These are phyloP conservation scores for Cheilosia soror DNA, from an alignment of 2,888 invertebrate genomes.

Conservation along the genomic window DNA sequence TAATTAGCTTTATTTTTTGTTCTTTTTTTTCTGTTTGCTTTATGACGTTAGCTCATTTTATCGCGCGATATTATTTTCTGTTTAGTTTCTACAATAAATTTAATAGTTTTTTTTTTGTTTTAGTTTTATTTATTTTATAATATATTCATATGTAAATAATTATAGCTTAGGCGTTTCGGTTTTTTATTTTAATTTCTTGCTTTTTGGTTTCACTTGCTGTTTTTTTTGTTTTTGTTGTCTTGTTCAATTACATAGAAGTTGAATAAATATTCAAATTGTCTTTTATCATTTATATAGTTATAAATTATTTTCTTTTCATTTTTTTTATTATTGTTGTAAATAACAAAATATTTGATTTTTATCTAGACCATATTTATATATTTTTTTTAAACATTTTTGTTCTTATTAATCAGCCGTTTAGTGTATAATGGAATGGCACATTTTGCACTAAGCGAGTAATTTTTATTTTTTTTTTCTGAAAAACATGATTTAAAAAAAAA, in stretches of 20 bases:
- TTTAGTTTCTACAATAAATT: conserved; percentile 65
- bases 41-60: conserved; percentile 67
- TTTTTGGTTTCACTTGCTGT: conserved; percentile 18
- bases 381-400: conserved; percentile 29
- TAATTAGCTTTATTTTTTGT: conserved; percentile 57
- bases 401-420: conserved; percentile 55
- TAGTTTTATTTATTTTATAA: conserved; percentile 54
- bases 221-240: conserved; percentile 7
- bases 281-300: conserved; percentile 37
- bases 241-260: conserved; percentile 49
- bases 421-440: conserved; percentile 68
- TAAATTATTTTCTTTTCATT: conserved; percentile 37
- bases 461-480: conserved; percentile 5
- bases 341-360: conserved; percentile 45
- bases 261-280: conserved; percentile 51
- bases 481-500: conserved; percentile 25
- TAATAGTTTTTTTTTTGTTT: conserved; percentile 38
- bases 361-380: conserved; percentile 44
- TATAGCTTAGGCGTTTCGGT: conserved; percentile 74
- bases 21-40: conserved; percentile 59
- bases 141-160: conserved; percentile 74
- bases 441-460: conserved; percentile 66
- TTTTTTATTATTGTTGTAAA: conserved; percentile 50
- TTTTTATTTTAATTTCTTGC: conserved; percentile 40
- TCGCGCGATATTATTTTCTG: conserved; percentile 60